Percentiles rank a stretch among this genome's conserved stretches.
Evolutionary conservation across 2,888 invertebrate genomes (phyloP).

Genomic region (Lobophora halterata): DNA sequence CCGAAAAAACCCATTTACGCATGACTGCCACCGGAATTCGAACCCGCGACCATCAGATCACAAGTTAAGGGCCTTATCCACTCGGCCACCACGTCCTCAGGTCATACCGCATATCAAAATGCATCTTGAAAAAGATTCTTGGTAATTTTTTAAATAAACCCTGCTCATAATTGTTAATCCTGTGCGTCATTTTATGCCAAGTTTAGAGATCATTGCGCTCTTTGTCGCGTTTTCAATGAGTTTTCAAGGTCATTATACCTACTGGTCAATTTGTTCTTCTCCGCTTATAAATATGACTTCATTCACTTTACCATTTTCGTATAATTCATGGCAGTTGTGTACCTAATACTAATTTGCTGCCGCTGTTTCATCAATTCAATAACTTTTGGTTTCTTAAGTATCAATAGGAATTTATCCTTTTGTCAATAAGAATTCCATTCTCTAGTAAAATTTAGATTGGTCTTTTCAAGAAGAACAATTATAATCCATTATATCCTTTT

Average conservation of each 20-base stretch:
- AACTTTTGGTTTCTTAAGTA: no score
- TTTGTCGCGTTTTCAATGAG: conserved; percentile 40
- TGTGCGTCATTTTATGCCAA: conserved; percentile 43
- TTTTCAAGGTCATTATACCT: conserved; percentile 45
- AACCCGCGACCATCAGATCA: no score
- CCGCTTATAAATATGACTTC: conserved; percentile 51
- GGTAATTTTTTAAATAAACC: background rate
- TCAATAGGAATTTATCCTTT: no score
- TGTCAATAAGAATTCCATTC: no score
- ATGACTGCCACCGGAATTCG: no score
- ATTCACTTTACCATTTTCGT: conserved; percentile 40
- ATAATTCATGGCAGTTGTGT: conserved; percentile 35
- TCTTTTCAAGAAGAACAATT: no score
- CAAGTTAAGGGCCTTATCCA: no score
- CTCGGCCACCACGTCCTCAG: no score
- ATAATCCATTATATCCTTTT: no score
- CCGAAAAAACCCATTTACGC: no score
- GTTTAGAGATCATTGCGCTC: conserved; percentile 41
- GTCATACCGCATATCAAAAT: background rate
- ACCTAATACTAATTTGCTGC: conserved; percentile 10
- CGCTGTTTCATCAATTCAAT: no score
- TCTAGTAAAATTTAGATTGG: no score
- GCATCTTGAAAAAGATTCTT: background rate
- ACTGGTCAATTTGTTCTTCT: conserved; percentile 32
- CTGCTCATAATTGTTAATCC: conserved; percentile 3